These are phyloP conservation scores for Cheumatopsyche charites DNA, from an alignment of 1,140 invertebrate species.

Conservation along the genomic window DNA sequence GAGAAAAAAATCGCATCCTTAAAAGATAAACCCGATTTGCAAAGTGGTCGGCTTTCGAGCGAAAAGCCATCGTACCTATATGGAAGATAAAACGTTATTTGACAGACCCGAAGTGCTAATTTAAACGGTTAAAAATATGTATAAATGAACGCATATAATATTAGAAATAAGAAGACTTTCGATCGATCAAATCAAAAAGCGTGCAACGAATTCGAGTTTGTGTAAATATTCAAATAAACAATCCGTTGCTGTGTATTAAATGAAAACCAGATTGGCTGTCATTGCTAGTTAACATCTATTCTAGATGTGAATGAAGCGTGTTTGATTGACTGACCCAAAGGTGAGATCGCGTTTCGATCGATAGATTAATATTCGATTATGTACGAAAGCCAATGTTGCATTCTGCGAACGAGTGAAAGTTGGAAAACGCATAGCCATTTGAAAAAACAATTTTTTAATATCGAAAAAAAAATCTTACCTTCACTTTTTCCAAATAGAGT, in stretches of 20 bases:
- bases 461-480: conserved; percentile 49
- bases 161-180: too few species aligned
- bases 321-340: conserved; percentile 29
- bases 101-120: too few species aligned
- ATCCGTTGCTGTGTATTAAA: background rate
- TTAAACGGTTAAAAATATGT: too few species aligned
- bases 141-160: too few species aligned
- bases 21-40: conserved; percentile 7
- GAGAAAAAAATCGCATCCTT: background rate
- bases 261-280: conserved; percentile 29
- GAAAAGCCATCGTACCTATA: background rate
- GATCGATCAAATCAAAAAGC: too few species aligned
- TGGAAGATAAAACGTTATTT: too few species aligned
- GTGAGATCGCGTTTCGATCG: conserved; percentile 10
- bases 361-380: conserved; percentile 4
- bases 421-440: conserved; percentile 2
- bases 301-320: conserved; percentile 2
- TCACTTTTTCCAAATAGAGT: conserved; percentile 56
- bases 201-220: too few species aligned
- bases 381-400: background rate
- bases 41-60: background rate
- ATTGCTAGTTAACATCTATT: conserved; percentile 28
- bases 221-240: too few species aligned
- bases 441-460: background rate
- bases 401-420: conserved; percentile 17